Conservation (phyloP, 2,888 invertebrate genomes). For the Salticus scenicus region DNA sequence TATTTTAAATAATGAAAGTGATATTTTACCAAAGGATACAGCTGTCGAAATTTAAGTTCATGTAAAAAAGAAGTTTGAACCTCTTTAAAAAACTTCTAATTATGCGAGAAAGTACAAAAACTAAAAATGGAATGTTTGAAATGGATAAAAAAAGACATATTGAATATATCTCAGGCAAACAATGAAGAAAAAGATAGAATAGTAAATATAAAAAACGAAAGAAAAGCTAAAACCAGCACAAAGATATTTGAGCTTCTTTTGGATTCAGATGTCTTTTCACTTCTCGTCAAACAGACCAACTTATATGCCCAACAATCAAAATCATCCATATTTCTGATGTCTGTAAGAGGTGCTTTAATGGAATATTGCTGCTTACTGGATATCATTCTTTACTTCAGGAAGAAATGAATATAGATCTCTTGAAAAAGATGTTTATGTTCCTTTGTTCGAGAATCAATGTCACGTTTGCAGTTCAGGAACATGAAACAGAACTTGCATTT, state of each 20-base stretch:
- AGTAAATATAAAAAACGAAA: not conserved
- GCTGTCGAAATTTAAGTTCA: not conserved
- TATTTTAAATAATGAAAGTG: constrained; percentile 5
- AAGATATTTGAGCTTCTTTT: not conserved
- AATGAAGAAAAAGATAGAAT: not conserved
- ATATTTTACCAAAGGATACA: not conserved
- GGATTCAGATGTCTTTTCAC: not conserved
- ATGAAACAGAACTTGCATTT: constrained; percentile 37
- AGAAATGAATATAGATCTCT: constrained; percentile 32
- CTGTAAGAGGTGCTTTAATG: constrained; percentile 6
- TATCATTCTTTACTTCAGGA: constrained; percentile 13
- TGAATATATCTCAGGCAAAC: not conserved
- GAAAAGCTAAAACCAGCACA: not conserved
- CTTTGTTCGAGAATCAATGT: constrained; percentile 24
- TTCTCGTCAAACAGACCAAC: not conserved
- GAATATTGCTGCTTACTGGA: not conserved
- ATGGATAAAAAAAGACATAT: not conserved
- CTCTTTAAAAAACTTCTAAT: no score
- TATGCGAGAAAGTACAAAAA: not conserved
- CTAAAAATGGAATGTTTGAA: not conserved
- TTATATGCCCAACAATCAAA: constrained; percentile 17
- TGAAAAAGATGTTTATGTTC: not conserved
- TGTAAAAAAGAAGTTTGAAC: not conserved
- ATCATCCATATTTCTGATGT: not conserved
- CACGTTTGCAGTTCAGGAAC: constrained; percentile 13